Evolutionary conservation across 2,797 vertebrate species (phyloP).

Genomic region (Monodelphis domestica): DNA sequence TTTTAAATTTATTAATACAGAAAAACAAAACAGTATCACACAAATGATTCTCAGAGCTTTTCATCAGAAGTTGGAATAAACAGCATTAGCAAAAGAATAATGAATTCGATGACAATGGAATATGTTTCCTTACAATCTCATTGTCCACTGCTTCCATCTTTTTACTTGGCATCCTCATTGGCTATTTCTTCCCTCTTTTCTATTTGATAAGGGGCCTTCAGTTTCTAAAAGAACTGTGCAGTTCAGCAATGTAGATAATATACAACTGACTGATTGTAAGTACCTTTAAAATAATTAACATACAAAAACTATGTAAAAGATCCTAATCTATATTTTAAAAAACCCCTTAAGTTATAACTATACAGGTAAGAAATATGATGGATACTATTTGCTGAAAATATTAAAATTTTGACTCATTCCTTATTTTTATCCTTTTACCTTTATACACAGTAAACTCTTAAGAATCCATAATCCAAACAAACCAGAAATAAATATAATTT

Average conservation of each 20-base stretch:
- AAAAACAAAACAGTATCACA: not conserved
- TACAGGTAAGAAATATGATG: conserved; percentile 35
- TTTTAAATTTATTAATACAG: conserved; percentile 38
- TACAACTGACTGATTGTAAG: not conserved
- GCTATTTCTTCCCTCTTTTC: not conserved
- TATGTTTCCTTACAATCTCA: conserved; percentile 22
- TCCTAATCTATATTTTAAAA: conserved; percentile 21
- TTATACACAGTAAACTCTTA: not conserved
- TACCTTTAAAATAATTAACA: conserved; percentile 29
- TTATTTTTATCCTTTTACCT: conserved; percentile 35
- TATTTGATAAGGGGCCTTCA: conserved; percentile 19
- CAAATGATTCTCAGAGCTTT: conserved; percentile 32
- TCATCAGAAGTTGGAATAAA: conserved; percentile 24
- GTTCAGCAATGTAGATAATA: conserved; percentile 10
- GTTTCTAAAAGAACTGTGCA: conserved; percentile 42
- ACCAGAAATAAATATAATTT: conserved; percentile 1
- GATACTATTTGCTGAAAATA: not conserved
- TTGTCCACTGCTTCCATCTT: not conserved
- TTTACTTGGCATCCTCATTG: not conserved
- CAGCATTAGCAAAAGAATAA: conserved; percentile 26
- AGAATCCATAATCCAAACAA: conserved; percentile 17
- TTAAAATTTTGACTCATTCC: conserved; percentile 6
- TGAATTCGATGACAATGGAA: conserved; percentile 40
- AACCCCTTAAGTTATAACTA: not conserved
- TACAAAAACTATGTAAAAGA: not conserved